These are phyloP conservation scores for Xyliphius kryptos DNA, from an alignment of 2,113 vertebrate genomes.

Conservation along the genomic window DNA sequence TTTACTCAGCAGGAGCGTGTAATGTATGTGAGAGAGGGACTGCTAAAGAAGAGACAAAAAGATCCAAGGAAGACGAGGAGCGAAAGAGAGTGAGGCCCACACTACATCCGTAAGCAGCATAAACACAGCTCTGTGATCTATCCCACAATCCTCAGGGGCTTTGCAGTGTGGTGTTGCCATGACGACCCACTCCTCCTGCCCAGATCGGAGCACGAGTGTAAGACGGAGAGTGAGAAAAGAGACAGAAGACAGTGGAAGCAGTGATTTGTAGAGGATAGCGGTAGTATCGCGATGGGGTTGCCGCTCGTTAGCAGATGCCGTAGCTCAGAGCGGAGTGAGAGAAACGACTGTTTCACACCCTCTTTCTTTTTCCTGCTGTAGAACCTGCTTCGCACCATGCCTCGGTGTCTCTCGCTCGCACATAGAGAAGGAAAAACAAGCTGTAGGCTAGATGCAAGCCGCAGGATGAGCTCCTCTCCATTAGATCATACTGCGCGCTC, in stretches of 20 bases:
- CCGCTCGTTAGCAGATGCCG: slow-evolving; percentile 22
- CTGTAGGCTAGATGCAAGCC: slow-evolving; percentile 1
- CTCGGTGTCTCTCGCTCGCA: too few relatives aligned
- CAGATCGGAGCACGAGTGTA: slow-evolving; percentile 45
- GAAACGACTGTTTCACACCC: slow-evolving; percentile 3
- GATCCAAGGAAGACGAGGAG: neutral
- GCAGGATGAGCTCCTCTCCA: slow-evolving; percentile 4
- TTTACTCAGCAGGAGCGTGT: slow-evolving; percentile 12
- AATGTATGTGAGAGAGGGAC: neutral
- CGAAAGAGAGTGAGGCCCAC: slow-evolving; percentile 24
- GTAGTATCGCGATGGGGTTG: slow-evolving; percentile 14
- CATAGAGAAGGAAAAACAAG: slow-evolving; percentile 1
- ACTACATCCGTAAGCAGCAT: slow-evolving; percentile 34
- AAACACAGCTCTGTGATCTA: slow-evolving; percentile 42
- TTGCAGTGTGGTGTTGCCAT: slow-evolving; percentile 52
- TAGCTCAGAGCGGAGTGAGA: neutral
- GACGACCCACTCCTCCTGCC: slow-evolving; percentile 47
- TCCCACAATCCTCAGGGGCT: slow-evolving; percentile 51
- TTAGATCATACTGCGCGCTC: slow-evolving; percentile 27
- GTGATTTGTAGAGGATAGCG: slow-evolving; percentile 15
- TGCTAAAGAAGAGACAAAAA: slow-evolving; percentile 1
- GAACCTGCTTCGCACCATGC: too few relatives aligned
- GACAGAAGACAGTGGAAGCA: slow-evolving; percentile 14
- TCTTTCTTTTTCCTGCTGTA: slow-evolving; percentile 1
- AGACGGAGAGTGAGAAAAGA: slow-evolving; percentile 14